These are phyloP conservation scores for Scaptomyza parva DNA, from an alignment of 2,888 invertebrate species.

Conservation along the genomic window DNA sequence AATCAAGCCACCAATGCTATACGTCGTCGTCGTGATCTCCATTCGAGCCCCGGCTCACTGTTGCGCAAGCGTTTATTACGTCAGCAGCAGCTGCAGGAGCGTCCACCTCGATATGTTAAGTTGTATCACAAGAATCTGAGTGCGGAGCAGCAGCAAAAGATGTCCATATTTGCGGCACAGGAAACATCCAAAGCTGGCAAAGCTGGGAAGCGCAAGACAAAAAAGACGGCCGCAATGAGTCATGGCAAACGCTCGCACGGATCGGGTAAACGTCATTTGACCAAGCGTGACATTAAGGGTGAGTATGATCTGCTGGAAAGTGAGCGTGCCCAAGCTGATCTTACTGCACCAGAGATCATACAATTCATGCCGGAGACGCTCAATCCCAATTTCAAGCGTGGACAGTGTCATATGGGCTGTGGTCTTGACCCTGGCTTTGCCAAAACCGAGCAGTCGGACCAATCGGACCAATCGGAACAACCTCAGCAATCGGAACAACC, in stretches of 20 bases:
- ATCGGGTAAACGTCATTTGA: slow-evolving; percentile 48
- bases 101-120: slow-evolving; percentile 73
- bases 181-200: slow-evolving; percentile 3
- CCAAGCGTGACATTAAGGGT: slow-evolving; percentile 83
- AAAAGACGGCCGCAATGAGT: slow-evolving; percentile 40
- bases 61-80: slow-evolving; percentile 62
- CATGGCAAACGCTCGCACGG: slow-evolving; percentile 38
- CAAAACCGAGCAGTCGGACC: slow-evolving; percentile 21
- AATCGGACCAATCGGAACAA: no score
- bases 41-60: slow-evolving; percentile 45
- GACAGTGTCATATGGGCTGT: slow-evolving; percentile 79
- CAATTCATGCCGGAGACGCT: slow-evolving; percentile 84
- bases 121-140: slow-evolving; percentile 72
- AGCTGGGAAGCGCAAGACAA: slow-evolving; percentile 64
- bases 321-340: slow-evolving; percentile 74
- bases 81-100: slow-evolving; percentile 64
- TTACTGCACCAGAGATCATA: slow-evolving; percentile 83
- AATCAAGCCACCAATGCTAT: slow-evolving; percentile 55
- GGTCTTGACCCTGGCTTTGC: slow-evolving; percentile 20
- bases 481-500: not conserved
- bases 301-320: slow-evolving; percentile 82
- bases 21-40: slow-evolving; percentile 75
- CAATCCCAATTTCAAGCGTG: slow-evolving; percentile 77
- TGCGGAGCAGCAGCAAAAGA: slow-evolving; percentile 46
- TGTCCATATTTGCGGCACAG: slow-evolving; percentile 30